phyloP scores from a whole-genome alignment of 2,888 invertebrate genomes.

The Beris morrisii region DNA sequence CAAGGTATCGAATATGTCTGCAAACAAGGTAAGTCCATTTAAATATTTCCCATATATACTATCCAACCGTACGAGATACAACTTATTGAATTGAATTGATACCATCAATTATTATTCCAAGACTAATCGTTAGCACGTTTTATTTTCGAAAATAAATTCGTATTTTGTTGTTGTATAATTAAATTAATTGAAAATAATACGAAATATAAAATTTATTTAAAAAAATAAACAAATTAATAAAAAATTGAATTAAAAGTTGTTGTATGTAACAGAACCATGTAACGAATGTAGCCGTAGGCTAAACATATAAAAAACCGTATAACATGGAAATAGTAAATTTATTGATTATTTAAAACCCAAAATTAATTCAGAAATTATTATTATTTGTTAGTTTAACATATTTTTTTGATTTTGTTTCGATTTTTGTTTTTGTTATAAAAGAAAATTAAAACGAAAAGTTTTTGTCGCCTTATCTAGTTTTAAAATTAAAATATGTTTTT shows the following conservation, averaged over 20 bases:
- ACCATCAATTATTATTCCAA: not conserved
- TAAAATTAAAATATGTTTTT: no score
- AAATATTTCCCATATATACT: no score
- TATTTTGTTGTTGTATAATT: not conserved
- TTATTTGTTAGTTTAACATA: slow-evolving; percentile 27
- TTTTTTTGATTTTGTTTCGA: slow-evolving; percentile 22
- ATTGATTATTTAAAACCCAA: slow-evolving; percentile 11
- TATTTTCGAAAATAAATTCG: not conserved
- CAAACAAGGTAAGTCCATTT: slow-evolving; percentile 53
- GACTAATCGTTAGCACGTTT: not conserved
- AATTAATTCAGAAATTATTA: slow-evolving; percentile 19
- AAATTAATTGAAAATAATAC: slow-evolving; percentile 3
- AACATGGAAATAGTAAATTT: slow-evolving; percentile 29
- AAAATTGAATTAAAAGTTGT: slow-evolving; percentile 19
- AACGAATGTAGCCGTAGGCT: slow-evolving; percentile 40
- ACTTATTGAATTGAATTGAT: not conserved
- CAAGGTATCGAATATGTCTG: slow-evolving; percentile 79
- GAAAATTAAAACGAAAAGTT: slow-evolving; percentile 1
- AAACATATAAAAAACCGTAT: slow-evolving; percentile 21
- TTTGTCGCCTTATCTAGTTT: no score
- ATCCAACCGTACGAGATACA: not conserved
- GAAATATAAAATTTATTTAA: not conserved
- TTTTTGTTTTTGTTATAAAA: slow-evolving; percentile 21
- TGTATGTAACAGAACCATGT: slow-evolving; percentile 40
- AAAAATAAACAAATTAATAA: not conserved